Conservation (phyloP, 2,797 vertebrate species). For the Rhynchonycteris naso region DNA sequence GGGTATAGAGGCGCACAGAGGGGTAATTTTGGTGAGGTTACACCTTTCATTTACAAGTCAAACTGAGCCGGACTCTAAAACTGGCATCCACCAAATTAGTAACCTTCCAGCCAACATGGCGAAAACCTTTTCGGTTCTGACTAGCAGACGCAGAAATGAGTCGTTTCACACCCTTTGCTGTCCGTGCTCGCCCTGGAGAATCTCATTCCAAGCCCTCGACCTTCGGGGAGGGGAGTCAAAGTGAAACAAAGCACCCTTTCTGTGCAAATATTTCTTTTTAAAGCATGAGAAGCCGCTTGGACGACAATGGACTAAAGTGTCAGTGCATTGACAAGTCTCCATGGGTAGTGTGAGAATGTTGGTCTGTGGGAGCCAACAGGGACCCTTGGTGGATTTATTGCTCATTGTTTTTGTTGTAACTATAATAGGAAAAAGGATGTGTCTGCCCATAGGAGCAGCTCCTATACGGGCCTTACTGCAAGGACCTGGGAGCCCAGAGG, state of each 20-base stretch:
- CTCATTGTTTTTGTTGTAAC: slow-evolving; percentile 45
- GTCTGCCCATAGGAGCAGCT: neutral
- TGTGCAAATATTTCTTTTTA: slow-evolving; percentile 46
- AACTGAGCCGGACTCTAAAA: slow-evolving; percentile 77
- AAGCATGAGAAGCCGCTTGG: slow-evolving; percentile 37
- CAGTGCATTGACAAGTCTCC: neutral
- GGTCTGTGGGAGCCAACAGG: neutral
- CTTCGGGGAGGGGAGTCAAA: neutral
- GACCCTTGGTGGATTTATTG: neutral
- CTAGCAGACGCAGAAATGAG: slow-evolving; percentile 74
- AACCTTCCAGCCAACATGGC: neutral
- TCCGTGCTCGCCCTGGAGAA: slow-evolving; percentile 52
- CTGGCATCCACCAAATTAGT: slow-evolving; percentile 74
- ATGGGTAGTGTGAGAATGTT: neutral
- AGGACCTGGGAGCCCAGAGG: neutral
- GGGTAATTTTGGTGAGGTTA: slow-evolving; percentile 64
- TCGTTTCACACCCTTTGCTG: slow-evolving; percentile 3
- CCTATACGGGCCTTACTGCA: neutral
- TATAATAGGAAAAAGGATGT: slow-evolving; percentile 45
- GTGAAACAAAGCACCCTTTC: slow-evolving; percentile 63
- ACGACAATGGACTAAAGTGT: slow-evolving; percentile 11
- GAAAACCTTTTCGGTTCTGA: slow-evolving; percentile 62
- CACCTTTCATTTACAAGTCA: slow-evolving; percentile 80
- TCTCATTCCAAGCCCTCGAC: slow-evolving; percentile 64
- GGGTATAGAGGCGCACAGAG: slow-evolving; percentile 37